Base-by-base conservation (phyloP, 2,113 vertebrate species). In the Callithrix jacchus region DNA sequence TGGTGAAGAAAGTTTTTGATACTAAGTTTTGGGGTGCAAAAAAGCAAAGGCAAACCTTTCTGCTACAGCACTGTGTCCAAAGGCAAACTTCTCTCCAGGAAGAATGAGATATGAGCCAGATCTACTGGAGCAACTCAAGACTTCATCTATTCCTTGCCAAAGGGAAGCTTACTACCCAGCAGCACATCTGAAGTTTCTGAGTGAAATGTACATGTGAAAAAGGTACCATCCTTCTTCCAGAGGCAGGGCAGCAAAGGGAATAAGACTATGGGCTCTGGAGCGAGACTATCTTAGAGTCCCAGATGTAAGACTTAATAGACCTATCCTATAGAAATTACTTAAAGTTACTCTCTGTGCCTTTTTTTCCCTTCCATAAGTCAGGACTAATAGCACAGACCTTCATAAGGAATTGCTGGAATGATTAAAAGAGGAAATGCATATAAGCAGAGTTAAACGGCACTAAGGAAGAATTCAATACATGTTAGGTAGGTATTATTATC, bases 31-130 rank as follows among this genome's bases (percentile, higher is more conserved):
- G 21, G 56, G 21, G 80, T 79, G 2, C 2, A 91, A 81, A 83
- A 91, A 93, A 91, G 32, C 45, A 89, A 91, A 85, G 23, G 47
- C 17, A 89, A 70, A 88, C 5, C 17, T 56, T 84, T 87, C 37
- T 87, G 68, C 23, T 87, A 54, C 68, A 97, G 66, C 66, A 70
- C 20, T 25, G 0, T 92, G 89, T 97, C 93, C 93, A 97, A 91
- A 96, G 86, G 47, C 2, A 32, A 1, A 16, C 74, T 96, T 32
- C 79, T 93, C 16, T 97, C 52, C 23, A 89, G 89, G 91, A 81
- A 97, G 7, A 76, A 89, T 96, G 86, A 96, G 32, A 17, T 8
- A 5, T 80, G 70, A 93, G 12, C 70, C 68, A 42, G 58, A 76
- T 94, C 77, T 58, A 80, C 40, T 80, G n/a, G 66, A 87, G 61